A percentile compares a stretch with the other conserved stretches of the same genome.
Evolutionary conservation across 1,140 invertebrate species (phyloP).

Genomic region (Heliconius nattereri): DNA sequence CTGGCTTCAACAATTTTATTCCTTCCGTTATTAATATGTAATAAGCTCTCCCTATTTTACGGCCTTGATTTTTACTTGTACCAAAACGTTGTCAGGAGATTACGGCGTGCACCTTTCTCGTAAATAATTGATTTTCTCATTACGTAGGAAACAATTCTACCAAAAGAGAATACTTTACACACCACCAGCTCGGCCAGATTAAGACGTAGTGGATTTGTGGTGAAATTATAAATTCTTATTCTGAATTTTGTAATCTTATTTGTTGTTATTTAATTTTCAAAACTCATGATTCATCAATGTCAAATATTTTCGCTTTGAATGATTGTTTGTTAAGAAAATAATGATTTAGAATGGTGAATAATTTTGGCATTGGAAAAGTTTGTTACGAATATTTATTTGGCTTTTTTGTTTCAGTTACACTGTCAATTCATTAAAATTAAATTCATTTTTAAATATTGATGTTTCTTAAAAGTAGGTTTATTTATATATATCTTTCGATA

Average conservation of each 20-base stretch:
- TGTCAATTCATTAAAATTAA: conserved; percentile 12
- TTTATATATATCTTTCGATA: too few species aligned
- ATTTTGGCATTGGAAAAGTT: not conserved
- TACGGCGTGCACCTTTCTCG: conserved; percentile 40
- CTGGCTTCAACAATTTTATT: too few species aligned
- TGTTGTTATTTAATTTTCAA: conserved; percentile 21
- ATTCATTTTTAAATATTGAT: not conserved
- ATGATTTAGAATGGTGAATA: not conserved
- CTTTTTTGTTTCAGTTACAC: conserved; percentile 11
- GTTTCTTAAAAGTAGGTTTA: too few species aligned
- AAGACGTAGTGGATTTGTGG: conserved; percentile 35
- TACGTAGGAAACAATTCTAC: conserved; percentile 36
- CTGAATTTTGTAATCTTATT: conserved; percentile 9
- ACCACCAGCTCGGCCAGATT: conserved; percentile 30
- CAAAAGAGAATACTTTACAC: conserved; percentile 44
- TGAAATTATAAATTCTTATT: conserved; percentile 35
- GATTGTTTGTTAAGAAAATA: not conserved
- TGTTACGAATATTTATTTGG: not conserved
- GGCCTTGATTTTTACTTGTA: conserved; percentile 37
- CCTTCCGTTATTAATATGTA: too few species aligned
- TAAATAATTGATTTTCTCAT: conserved; percentile 53
- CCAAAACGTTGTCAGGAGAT: conserved; percentile 38
- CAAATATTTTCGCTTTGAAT: not conserved
- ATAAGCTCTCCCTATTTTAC: not conserved
- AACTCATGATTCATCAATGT: not conserved